Evolutionary conservation across 2,113 vertebrate genomes (phyloP).

Genomic region (Canis aureus): DNA sequence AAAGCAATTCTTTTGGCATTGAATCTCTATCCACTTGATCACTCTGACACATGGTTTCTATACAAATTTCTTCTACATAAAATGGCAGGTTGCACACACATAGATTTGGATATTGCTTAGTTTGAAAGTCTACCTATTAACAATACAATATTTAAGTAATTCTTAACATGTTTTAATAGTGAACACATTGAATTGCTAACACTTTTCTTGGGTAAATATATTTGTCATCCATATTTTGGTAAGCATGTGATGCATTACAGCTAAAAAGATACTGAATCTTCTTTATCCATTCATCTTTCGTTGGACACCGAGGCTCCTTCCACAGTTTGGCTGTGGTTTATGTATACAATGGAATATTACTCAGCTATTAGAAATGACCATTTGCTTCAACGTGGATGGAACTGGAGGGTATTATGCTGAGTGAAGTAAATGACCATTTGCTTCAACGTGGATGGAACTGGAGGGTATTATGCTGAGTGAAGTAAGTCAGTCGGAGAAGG

Average conservation of each 20-base stretch:
- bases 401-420: no score
- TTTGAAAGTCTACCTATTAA: background rate
- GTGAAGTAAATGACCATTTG: no score
- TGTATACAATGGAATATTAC: no score
- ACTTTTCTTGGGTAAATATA: background rate
- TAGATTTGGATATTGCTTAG: background rate
- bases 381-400: no score
- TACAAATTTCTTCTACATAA: background rate
- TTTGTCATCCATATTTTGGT: background rate
- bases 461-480: no score
- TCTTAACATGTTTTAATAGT: background rate
- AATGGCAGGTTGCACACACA: background rate
- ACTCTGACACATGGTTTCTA: background rate
- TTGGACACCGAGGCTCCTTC: no score
- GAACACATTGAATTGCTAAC: conserved; percentile 5
- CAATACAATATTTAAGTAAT: conserved; percentile 10
- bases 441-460: no score
- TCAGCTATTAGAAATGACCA: no score
- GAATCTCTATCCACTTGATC: conserved; percentile 34
- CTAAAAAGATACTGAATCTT: background rate
- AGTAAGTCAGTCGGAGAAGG: no score
- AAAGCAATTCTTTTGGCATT: conserved; percentile 62
- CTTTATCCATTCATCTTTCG: no score
- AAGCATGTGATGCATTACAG: background rate
- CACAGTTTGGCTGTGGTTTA: no score